Conservation (phyloP, 2,888 invertebrate species). For the Morpho achilles region DNA sequence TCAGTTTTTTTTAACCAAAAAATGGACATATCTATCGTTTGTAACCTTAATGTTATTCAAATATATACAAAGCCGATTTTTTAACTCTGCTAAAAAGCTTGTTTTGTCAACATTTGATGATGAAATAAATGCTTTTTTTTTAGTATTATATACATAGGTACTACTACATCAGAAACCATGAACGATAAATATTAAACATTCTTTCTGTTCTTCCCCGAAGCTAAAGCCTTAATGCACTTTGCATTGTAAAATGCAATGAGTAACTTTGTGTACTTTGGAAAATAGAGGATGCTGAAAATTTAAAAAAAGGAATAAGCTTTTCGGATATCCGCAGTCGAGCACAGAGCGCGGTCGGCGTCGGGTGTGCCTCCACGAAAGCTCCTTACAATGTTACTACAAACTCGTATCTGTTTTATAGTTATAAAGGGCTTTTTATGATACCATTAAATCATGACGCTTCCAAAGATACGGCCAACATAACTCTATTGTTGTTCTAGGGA, state of each 20-base stretch:
- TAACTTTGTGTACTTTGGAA: conserved; percentile 24
- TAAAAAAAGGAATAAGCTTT: conserved; percentile 48
- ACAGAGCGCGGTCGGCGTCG: conserved; percentile 53
- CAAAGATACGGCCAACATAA: conserved; percentile 5
- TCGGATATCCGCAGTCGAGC: conserved; percentile 54
- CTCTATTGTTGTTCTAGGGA: neutral
- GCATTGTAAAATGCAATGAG: conserved; percentile 1
- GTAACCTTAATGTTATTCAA: no score
- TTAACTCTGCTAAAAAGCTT: no score
- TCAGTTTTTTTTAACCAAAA: no score
- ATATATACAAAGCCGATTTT: no score
- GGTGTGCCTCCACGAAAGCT: conserved; percentile 38
- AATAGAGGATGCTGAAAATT: conserved; percentile 26
- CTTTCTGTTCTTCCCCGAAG: no score
- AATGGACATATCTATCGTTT: no score
- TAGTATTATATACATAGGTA: no score
- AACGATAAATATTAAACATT: no score
- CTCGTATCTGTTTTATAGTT: conserved; percentile 33
- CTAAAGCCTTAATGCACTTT: no score
- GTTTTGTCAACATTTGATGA: no score
- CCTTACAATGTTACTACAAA: conserved; percentile 34
- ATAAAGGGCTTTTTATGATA: conserved; percentile 32
- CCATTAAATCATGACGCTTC: conserved; percentile 5
- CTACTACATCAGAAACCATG: no score
- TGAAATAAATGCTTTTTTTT: no score